A percentile compares a stretch with the other conserved stretches of the same genome.
Evolutionary conservation across 92 coral and sea anemone species (phyloP).

Genomic region (Porites evermanni): DNA sequence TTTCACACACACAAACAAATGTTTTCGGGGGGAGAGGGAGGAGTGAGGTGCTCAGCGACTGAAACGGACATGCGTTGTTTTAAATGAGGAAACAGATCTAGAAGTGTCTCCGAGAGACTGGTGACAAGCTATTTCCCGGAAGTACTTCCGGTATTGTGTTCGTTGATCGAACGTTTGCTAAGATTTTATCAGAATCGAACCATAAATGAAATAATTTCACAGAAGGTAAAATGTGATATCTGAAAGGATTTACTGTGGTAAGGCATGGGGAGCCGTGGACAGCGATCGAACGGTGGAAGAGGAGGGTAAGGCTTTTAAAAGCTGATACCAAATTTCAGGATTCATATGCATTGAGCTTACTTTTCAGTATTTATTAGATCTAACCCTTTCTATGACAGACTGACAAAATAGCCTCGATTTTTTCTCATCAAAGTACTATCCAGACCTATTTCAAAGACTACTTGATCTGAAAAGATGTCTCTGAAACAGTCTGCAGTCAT

Average conservation of each 20-base stretch:
- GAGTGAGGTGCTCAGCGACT: neutral
- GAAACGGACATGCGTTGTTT: neutral
- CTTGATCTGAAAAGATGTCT: too few species aligned
- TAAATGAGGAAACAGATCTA: neutral
- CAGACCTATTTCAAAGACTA: too few species aligned
- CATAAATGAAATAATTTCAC: neutral
- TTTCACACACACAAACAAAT: too few species aligned
- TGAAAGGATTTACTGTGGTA: neutral
- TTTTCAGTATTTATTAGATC: too few species aligned
- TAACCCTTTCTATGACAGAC: too few species aligned
- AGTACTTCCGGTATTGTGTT: neutral
- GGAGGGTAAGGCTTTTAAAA: neutral
- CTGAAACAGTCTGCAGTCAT: too few species aligned
- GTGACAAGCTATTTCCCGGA: neutral
- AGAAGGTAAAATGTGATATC: neutral
- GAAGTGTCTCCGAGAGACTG: neutral
- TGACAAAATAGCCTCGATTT: too few species aligned
- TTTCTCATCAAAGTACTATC: too few species aligned
- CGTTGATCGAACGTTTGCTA: neutral
- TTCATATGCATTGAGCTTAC: neutral
- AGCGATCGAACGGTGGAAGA: neutral
- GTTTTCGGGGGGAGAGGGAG: too few species aligned
- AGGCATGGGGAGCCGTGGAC: neutral
- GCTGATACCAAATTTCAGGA: neutral
- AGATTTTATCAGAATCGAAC: too few species aligned